Evolutionary conservation across 2,113 vertebrate genomes (phyloP).

Genomic region (Polyodon spathula): DNA sequence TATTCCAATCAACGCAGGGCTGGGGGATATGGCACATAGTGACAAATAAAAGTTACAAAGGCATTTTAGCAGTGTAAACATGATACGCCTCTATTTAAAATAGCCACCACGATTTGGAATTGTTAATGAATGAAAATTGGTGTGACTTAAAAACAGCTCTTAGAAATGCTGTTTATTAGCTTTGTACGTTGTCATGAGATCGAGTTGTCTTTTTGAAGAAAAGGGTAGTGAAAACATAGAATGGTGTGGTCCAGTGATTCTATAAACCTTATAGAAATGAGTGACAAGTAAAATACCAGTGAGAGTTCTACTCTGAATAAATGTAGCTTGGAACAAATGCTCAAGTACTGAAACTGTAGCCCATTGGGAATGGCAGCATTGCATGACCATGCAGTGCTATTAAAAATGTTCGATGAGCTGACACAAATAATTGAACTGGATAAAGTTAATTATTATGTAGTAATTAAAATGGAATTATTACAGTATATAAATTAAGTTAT

Average conservation of each 20-base stretch:
- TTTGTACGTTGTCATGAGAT: neutral
- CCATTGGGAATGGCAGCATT: too few species aligned
- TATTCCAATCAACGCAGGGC: neutral
- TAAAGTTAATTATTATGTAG: slow-evolving; percentile 3
- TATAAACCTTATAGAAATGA: too few species aligned
- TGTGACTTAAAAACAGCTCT: neutral
- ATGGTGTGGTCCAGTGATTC: too few species aligned
- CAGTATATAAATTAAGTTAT: neutral
- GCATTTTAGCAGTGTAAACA: neutral
- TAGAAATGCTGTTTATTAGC: too few species aligned
- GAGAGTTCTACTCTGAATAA: too few species aligned
- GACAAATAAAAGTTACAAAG: neutral
- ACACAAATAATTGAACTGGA: neutral
- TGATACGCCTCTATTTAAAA: neutral
- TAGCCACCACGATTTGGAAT: neutral
- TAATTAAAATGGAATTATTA: neutral
- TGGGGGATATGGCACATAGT: neutral
- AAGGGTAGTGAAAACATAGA: too few species aligned
- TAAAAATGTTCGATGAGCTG: slow-evolving; percentile 2
- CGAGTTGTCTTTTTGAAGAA: neutral
- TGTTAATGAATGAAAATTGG: neutral
- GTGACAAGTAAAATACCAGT: too few species aligned
- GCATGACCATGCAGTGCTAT: neutral
- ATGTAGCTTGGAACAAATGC: too few species aligned
- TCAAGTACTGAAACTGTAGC: too few species aligned